A percentile compares a stretch with the other conserved stretches of the same genome.
These are phyloP conservation scores for Mellilla xanthometata DNA, from an alignment of 2,888 invertebrate genomes.

Conservation along the genomic window DNA sequence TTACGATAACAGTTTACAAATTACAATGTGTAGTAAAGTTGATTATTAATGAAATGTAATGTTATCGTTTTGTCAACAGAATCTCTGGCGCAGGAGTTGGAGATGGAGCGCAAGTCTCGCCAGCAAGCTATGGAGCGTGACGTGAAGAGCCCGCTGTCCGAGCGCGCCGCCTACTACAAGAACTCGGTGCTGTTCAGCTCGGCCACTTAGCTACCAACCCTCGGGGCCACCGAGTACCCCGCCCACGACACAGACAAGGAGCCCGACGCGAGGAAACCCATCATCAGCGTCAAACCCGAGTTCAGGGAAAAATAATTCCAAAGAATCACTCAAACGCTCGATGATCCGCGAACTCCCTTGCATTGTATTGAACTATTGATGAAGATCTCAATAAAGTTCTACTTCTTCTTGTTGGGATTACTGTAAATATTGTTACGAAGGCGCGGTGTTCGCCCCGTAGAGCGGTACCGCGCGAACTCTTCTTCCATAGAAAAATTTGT, in stretches of 20 bases:
- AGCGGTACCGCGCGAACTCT: conserved; percentile 61
- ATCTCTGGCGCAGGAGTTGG: conserved; percentile 92
- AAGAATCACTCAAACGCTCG: conserved; percentile 38
- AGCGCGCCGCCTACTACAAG: conserved; percentile 92
- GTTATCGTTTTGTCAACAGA: conserved; percentile 82
- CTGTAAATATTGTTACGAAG: conserved; percentile 78
- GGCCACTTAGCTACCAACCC: conserved; percentile 86
- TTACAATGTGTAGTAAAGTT: too few species aligned
- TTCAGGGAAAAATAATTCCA: conserved; percentile 72
- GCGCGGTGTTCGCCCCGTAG: conserved; percentile 55
- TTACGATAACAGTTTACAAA: too few species aligned
- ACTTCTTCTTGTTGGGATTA: conserved; percentile 63
- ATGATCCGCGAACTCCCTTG: conserved; percentile 32
- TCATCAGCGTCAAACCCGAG: conserved; percentile 81
- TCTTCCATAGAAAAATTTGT: conserved; percentile 83
- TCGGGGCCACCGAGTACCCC: conserved; percentile 69
- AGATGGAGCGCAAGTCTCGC: conserved; percentile 93
- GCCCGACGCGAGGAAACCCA: conserved; percentile 73
- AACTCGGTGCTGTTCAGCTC: conserved; percentile 95
- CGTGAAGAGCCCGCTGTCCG: conserved; percentile 93
- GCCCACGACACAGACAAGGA: conserved; percentile 63
- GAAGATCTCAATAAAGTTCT: conserved; percentile 62
- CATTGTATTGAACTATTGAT: conserved; percentile 51
- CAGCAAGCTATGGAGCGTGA: conserved; percentile 91
- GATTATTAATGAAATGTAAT: not conserved